A percentile compares a stretch with the other conserved stretches of the same genome.
These are phyloP conservation scores for Odontomyia ornata DNA, from an alignment of 2,888 invertebrate genomes.

Conservation along the genomic window DNA sequence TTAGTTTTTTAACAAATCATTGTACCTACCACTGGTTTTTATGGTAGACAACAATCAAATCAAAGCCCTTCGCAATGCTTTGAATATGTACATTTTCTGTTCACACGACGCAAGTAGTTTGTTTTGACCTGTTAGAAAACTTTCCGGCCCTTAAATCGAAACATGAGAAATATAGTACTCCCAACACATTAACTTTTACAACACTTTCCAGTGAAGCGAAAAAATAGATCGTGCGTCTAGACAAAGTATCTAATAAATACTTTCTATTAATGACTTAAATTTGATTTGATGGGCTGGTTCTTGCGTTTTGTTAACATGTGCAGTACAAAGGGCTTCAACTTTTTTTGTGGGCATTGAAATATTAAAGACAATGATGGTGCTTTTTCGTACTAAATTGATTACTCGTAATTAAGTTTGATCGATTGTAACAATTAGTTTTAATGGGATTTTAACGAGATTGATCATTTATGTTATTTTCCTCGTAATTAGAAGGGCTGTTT, in stretches of 20 bases:
- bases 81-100: too few species aligned
- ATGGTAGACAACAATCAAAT: too few species aligned
- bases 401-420: not conserved
- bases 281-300: not conserved
- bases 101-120: not conserved
- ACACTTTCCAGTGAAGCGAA: not conserved
- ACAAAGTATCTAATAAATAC: not conserved
- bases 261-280: not conserved
- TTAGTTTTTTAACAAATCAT: not conserved
- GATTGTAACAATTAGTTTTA: conserved; percentile 1
- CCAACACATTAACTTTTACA: not conserved
- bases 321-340: not conserved
- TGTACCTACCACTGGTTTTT: not conserved
- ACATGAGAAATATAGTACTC: not conserved
- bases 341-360: not conserved
- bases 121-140: not conserved
- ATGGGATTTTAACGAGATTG: not conserved
- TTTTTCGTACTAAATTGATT: not conserved
- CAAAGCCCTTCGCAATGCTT: too few species aligned
- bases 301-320: not conserved
- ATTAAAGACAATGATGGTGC: not conserved
- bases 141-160: not conserved
- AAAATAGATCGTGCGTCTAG: not conserved
- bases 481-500: too few species aligned
- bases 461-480: not conserved